Evolutionary conservation across 2,888 invertebrate species (phyloP).

Genomic region (Dynastes grantii): DNA sequence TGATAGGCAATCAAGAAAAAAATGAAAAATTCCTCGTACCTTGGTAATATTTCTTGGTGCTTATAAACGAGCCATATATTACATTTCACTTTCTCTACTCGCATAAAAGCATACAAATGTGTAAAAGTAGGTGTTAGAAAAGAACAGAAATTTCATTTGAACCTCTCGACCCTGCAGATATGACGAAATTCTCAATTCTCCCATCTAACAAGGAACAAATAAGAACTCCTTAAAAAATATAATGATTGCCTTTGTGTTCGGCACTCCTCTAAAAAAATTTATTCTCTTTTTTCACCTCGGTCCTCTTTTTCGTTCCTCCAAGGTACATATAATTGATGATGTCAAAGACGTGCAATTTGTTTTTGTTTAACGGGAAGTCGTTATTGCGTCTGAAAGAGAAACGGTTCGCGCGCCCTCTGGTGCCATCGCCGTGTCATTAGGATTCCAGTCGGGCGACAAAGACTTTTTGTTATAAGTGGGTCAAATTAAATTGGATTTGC

Average conservation of each 20-base stretch:
- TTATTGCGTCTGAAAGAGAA: conserved; percentile 40
- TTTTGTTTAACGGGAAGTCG: conserved; percentile 47
- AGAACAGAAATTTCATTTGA: no score
- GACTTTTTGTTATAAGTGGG: conserved; percentile 50
- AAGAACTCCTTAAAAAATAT: conserved; percentile 7
- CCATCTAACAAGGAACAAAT: background rate
- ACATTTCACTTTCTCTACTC: no score
- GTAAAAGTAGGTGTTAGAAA: no score
- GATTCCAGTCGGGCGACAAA: conserved; percentile 47
- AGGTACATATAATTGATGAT: conserved; percentile 48
- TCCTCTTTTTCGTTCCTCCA: conserved; percentile 18
- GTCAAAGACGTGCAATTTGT: conserved; percentile 49
- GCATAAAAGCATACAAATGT: no score
- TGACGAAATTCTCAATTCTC: no score
- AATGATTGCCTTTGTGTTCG: conserved; percentile 22
- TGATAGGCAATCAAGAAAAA: no score
- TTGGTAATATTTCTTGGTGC: no score
- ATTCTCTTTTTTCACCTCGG: background rate
- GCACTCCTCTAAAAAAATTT: background rate
- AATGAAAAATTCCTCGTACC: no score
- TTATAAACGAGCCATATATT: no score
- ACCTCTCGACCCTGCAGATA: no score
- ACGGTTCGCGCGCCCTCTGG: conserved; percentile 45
- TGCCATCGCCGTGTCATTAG: conserved; percentile 46
- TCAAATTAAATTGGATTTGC: conserved; percentile 51